Conservation (phyloP, 2,888 invertebrate species). For the Thereva unica region DNA sequence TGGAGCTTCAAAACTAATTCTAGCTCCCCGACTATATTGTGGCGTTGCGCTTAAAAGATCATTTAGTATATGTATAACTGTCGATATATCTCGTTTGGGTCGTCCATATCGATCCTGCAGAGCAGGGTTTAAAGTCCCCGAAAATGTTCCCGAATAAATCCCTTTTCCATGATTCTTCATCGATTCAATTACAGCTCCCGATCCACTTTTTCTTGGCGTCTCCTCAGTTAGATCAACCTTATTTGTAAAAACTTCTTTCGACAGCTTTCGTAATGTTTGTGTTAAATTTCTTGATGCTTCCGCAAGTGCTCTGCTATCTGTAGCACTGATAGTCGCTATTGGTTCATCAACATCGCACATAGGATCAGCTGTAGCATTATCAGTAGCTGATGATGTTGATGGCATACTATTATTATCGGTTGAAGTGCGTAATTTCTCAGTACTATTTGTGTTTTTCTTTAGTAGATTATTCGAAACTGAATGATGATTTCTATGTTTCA, state of each 20-base stretch:
- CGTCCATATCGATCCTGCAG: conserved; percentile 89
- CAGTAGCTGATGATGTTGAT: conserved; percentile 36
- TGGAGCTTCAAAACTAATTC: conserved; percentile 61
- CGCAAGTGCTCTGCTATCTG: conserved; percentile 75
- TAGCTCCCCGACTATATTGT: conserved; percentile 63
- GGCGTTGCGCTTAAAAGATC: conserved; percentile 88
- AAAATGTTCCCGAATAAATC: conserved; percentile 95
- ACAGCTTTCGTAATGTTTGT: conserved; percentile 85
- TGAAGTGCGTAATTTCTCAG: conserved; percentile 40
- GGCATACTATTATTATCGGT: conserved; percentile 26
- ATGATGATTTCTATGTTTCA: conserved; percentile 53
- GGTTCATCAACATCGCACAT: conserved; percentile 28
- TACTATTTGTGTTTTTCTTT: conserved; percentile 8
- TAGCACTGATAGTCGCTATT: conserved; percentile 43
- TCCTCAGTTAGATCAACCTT: conserved; percentile 62
- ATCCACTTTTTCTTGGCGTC: conserved; percentile 59
- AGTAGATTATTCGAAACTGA: conserved; percentile 11
- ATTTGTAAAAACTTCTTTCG: conserved; percentile 83
- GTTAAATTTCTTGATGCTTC: conserved; percentile 91
- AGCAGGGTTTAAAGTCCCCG: conserved; percentile 91
- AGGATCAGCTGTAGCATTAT: conserved; percentile 31
- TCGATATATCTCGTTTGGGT: conserved; percentile 91
- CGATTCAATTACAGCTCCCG: conserved; percentile 85
- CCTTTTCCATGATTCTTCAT: conserved; percentile 94
- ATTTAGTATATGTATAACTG: conserved; percentile 93